Base-by-base conservation (phyloP, 2,888 invertebrate genomes). In the Allygus modestus region DNA sequence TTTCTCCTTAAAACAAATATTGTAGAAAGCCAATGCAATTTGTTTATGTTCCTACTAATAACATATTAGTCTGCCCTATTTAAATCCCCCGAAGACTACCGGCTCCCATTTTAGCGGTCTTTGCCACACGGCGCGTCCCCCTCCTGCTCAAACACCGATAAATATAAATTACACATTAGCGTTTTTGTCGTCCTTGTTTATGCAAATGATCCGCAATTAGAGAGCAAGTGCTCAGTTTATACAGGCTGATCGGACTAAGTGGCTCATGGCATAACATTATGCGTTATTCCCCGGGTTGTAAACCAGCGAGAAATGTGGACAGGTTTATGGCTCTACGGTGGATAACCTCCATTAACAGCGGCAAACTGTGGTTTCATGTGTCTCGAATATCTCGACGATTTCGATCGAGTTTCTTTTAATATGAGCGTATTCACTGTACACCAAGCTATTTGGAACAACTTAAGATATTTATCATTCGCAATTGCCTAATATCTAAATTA, bases 131-230 rank as follows among this genome's bases (percentile, higher is more conserved):
- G n/a, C 58, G 2, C 65, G 65, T 15, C n/a, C 65, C 17, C 17
- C 46, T 46, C 46, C 28, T 15, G 65, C 65, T 65, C 65, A 65
- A 65, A 65, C 15, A 65, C 46, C 75, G 23, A 77, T 77, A 77
- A 77, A 41, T 73, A 77, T 77, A 77, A 77, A 77, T 77, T 77
- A 77, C 75, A 41, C 46, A 77, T 77, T 77, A 77, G 75, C 75
- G 41, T 77, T 77, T 77, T 77, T 77, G 75, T 43, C 75, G 43
- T 46, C 46, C 75, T 46, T 46, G 75, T 77, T 77, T 46, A 77
- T 77, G 75, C 46, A 46, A 41, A 77, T 46, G 73, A 11, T 7
- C 0, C 12, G 12, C 73, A 73, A 73, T 73, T 73, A 77, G 37
- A 26, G 75, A 46, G 75, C 46, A 77, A 77, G 46, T 77, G 41